phyloP scores from a whole-genome alignment of 2,888 invertebrate genomes.

The Chymomyza procnemis region DNA sequence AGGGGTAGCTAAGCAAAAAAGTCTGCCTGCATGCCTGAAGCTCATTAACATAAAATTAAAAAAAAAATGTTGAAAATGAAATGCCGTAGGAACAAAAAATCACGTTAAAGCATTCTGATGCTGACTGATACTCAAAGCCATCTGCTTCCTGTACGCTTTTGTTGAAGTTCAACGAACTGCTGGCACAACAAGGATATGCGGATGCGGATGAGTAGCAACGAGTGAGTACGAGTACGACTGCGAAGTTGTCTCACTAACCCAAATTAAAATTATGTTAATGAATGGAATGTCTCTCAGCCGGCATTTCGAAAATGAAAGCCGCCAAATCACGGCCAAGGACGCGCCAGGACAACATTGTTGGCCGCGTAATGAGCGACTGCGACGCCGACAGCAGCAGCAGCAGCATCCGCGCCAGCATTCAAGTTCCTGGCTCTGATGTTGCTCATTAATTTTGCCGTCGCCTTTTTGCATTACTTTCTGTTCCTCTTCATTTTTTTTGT shows the following conservation, averaged over 20 bases:
- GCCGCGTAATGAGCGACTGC: conserved; percentile 57
- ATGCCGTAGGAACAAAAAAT: conserved; percentile 1
- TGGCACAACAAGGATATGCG: neutral
- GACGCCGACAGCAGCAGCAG: conserved; percentile 17
- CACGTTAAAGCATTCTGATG: conserved; percentile 46
- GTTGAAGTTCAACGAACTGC: conserved; percentile 61
- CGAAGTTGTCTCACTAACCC: conserved; percentile 73
- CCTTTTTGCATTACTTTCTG: conserved; percentile 37
- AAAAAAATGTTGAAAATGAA: conserved; percentile 3
- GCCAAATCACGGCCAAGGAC: conserved; percentile 75
- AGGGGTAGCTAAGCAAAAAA: conserved; percentile 51
- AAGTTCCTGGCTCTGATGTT: conserved; percentile 30
- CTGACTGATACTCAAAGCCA: conserved; percentile 28
- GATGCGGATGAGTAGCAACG: too few relatives aligned
- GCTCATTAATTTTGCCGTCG: conserved; percentile 66
- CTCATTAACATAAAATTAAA: conserved; percentile 73
- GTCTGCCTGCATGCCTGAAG: conserved; percentile 6
- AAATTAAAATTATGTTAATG: conserved; percentile 78
- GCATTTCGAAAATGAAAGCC: conserved; percentile 18
- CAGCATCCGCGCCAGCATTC: conserved; percentile 15
- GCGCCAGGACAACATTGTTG: conserved; percentile 6
- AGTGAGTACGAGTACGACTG: conserved; percentile 9
- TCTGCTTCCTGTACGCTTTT: conserved; percentile 19
- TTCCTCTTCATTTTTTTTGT: conserved; percentile 13
- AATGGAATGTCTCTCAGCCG: conserved; percentile 38